Base-by-base conservation (phyloP, 2,888 invertebrate species). In the Globia sparganii region DNA sequence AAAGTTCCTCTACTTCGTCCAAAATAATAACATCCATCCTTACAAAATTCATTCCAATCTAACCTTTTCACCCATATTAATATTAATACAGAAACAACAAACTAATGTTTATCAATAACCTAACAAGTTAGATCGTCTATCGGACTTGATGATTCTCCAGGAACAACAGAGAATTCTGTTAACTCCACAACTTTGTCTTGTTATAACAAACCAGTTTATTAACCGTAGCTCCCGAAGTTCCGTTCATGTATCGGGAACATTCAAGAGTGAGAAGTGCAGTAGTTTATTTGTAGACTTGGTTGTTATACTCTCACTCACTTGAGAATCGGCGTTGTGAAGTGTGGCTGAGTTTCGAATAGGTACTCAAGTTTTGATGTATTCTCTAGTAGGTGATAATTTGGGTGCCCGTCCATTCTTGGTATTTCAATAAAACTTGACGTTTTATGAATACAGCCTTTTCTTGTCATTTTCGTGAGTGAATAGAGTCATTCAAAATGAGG, bases 131-230 rank as follows among this genome's bases (percentile, higher is more conserved):
- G 68, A 73, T 80, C 37, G 58, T 83, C 62, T 83, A 77, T 81
- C 83, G 71, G 56, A 81, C 75, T 86, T 81, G 72, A 78, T 85
- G 72, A 87, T 78, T 77, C 62, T 64, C 65, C 28, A 73, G 74
- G 80, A 87, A 87, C 86, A 78, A 80, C 64, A 75, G 67, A 77
- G 67, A 83, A 87, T 83, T 80, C 76, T 58, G 75, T 80, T 80
- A 81, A 76, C 78, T 74, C 72, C 5, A 34, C 37, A 77, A 82
- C 67, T 80, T 84, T 71, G 72, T 70, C 81, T 78, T 87, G 76
- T 83, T 78, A 78, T 80, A 87, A 85, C 75, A 34, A 68, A 87
- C 76, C 66, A 28, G 77, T 74, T 83, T 78, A 85, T 77, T 78
- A 86, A 73, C 75, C 15, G 65, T 18, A 34, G 58, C 73, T 56